Evolutionary conservation across 37 sponge, comb jelly and placozoan genomes (phyloP).

Genomic region (Halichondria panicea): DNA sequence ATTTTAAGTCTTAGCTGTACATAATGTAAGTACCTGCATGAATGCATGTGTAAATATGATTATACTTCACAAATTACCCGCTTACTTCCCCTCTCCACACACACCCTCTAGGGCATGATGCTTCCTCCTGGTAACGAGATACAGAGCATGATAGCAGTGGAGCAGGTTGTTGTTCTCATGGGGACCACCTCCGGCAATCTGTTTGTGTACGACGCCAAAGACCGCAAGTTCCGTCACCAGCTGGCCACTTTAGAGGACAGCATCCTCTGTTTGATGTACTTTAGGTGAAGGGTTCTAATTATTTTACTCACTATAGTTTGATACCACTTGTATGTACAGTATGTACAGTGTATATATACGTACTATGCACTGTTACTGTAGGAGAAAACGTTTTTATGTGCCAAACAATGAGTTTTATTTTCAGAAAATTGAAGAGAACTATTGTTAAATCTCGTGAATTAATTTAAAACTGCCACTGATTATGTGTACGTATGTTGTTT

Average conservation of each 20-base stretch:
- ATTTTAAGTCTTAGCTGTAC: neutral
- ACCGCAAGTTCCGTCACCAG: constrained; percentile 20
- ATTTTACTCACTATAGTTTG: neutral
- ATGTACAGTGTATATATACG: neutral
- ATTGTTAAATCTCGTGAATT: no score
- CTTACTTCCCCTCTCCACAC: no score
- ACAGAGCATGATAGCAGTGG: constrained; percentile 41
- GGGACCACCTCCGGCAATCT: constrained; percentile 50
- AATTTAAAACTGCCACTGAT: no score
- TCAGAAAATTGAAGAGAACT: no score
- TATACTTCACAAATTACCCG: no score
- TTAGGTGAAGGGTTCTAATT: constrained; percentile 53
- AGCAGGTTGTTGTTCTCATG: constrained; percentile 29
- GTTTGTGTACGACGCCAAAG: constrained; percentile 42
- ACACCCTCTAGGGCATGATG: constrained; percentile 36
- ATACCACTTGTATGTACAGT: neutral
- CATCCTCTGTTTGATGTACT: constrained; percentile 45
- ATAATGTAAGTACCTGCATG: neutral
- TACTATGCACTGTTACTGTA: neutral
- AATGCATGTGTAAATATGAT: no score
- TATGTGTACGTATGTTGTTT: no score
- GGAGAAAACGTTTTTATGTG: neutral
- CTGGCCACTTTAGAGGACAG: constrained; percentile 15
- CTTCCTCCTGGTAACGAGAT: constrained; percentile 20
- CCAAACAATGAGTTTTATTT: no score